Percentiles rank a stretch among this genome's conserved stretches.
phyloP scores from a whole-genome alignment of 2,888 invertebrate genomes.

The Drosophila meridiana region DNA sequence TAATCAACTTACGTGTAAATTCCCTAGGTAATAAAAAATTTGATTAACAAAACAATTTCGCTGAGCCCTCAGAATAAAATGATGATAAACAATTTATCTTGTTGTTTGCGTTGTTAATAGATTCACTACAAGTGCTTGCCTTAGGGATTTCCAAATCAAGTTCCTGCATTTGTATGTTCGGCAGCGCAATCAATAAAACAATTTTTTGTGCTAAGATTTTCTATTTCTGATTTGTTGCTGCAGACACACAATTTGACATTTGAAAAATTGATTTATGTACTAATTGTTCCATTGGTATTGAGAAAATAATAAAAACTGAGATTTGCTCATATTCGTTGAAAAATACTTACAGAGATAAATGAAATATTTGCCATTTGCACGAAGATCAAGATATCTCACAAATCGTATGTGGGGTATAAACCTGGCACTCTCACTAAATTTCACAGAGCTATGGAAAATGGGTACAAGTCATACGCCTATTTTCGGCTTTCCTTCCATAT shows the following conservation, averaged over 20 bases:
- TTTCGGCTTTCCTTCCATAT: too few relatives aligned
- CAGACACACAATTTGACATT: neutral
- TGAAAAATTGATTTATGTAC: neutral
- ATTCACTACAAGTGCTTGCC: neutral
- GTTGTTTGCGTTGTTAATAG: neutral
- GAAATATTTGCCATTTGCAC: too few relatives aligned
- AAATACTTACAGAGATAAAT: neutral
- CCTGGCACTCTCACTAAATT: too few relatives aligned
- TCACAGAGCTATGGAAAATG: too few relatives aligned
- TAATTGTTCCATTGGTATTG: neutral
- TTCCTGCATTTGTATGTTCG: neutral
- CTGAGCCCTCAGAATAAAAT: neutral
- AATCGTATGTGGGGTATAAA: too few relatives aligned
- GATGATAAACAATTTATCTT: slow-evolving; percentile 1
- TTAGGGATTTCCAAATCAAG: neutral
- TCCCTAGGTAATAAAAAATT: neutral
- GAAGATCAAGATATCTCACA: too few relatives aligned
- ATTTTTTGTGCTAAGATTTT: too few relatives aligned
- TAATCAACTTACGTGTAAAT: neutral
- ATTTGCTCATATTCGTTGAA: neutral
- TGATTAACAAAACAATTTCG: neutral
- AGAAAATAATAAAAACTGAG: neutral
- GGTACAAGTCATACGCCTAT: too few relatives aligned
- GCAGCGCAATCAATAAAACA: neutral
- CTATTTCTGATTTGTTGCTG: neutral